Evolutionary conservation across 2,888 invertebrate genomes (phyloP), one percentile per base, ranked within the genome.

Genomic region (Tanypteryx hageni): DNA sequence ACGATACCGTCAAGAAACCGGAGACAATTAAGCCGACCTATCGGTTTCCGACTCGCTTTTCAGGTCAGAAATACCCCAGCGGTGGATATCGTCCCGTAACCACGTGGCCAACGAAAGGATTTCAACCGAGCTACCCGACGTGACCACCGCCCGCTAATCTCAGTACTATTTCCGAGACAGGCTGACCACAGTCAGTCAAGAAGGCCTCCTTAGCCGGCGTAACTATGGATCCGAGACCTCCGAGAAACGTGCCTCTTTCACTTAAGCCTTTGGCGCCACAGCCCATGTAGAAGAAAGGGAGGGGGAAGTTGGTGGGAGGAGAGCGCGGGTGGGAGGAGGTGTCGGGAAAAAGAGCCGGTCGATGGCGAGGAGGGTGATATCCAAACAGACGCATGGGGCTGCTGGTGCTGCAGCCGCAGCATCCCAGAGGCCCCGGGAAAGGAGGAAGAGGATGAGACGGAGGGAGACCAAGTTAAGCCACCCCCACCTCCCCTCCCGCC

Each of bases 381-480:
- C 64, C 86, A 61, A 86, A 86, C 86, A 68, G 89, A 89, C 89
- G 89, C 89, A 89, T 68, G 89, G 64, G 44, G 31, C 83, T 31
- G 27, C 57, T 27, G 27, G 59, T 86, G 59, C 86, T 89, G 89
- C 68, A 83, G 59, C 86, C 64, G 89, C 68, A 83, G 83, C 83
- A 83, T 83, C 83, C 83, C 56, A 22, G 89, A 89, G 89, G 64
- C 61, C 89, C 89, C 89, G 89, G 89, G 89, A 89, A n/a, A 44
- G 64, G 44, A 27, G 86, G 86, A 58, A 16, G 85, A 57, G 83
- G 76, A n/a, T 9, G 76, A 14, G n/a, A n/a, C 27, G 76, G 76
- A 18, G 18, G 18, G 18, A 18, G 18, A 14, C 16, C 31, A 56
- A 10, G 27, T 22, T 31, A 81, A 22, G 27, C 27, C 81, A 81